Base-by-base conservation (phyloP, 2,888 invertebrate genomes). In the Drosophila multiciliata region DNA sequence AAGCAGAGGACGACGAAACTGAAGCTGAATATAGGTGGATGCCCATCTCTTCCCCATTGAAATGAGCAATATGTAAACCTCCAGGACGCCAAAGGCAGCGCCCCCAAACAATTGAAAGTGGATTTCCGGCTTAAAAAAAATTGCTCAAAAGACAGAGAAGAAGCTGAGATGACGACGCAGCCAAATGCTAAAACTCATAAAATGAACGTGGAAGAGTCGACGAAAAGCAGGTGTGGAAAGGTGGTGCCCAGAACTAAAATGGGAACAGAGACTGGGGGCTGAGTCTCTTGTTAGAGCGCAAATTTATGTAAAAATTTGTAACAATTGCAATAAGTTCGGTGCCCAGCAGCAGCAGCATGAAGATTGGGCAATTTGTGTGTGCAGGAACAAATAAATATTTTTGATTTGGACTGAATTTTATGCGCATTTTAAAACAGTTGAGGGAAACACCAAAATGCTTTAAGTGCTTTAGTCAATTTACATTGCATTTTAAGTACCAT, bases 51-150 rank as follows among this genome's bases (percentile, higher is more conserved):
- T n/a, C 26, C 26, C 55, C 55, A 2, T n/a, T 55, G 66, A 87
- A 89, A 88, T 84, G 80, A 77, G 85, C 85, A 85, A 90, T 84
- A 90, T 85, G 85, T 83, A 89, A 81, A 83, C 79, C 81, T 75
- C 73, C 83, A 53, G 72, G 71, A 86, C 57, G 87, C 84, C 67
- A 66, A 72, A 74, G 87, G 89, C 89, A 68, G 82, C 67, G 70
- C 78, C 77, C 75, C 75, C 90, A 82, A 90, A 90, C 90, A 91
- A 90, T 91, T 87, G 87, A 90, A 91, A 90, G 90, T 91, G 90
- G 90, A 90, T 89, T 90, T 83, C 90, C 90, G 85, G 82, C 83
- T 82, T 80, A 83, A 87, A 78, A 74, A 85, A 74, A 85, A 83
- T 82, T 75, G 76, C 76, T 82, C 74, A 74, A 89, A 86, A 69